These are phyloP conservation scores for Ostrea denselamellosa DNA, from an alignment of 1,140 invertebrate species.

Conservation along the genomic window DNA sequence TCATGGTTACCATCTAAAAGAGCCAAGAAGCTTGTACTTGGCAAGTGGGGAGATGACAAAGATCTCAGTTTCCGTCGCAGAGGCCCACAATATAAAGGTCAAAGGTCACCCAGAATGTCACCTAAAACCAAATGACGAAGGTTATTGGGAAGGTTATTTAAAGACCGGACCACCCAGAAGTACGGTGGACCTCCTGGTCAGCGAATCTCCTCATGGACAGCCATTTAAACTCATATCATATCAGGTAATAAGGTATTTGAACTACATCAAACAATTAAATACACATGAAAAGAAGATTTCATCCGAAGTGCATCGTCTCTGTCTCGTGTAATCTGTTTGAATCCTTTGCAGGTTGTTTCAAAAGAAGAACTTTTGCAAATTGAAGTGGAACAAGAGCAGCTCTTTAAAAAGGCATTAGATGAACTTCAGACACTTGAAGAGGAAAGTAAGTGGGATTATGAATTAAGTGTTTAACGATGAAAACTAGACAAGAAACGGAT, in stretches of 20 bases:
- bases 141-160: slow-evolving; percentile 53
- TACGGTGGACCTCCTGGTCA: slow-evolving; percentile 49
- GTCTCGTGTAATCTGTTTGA: background rate
- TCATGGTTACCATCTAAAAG: slow-evolving; percentile 52
- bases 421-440: slow-evolving; percentile 49
- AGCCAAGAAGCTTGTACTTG: slow-evolving; percentile 47
- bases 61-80: slow-evolving; percentile 49
- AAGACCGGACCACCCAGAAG: slow-evolving; percentile 49
- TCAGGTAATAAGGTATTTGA: slow-evolving; percentile 41
- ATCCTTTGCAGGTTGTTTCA: slow-evolving; percentile 50
- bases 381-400: slow-evolving; percentile 55
- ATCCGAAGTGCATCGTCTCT: background rate
- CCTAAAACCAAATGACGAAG: slow-evolving; percentile 47
- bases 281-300: background rate
- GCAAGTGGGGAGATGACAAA: slow-evolving; percentile 44
- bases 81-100: slow-evolving; percentile 43
- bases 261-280: background rate
- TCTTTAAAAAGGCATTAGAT: slow-evolving; percentile 51
- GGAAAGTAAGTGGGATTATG: slow-evolving; percentile 49
- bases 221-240: slow-evolving; percentile 51
- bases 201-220: slow-evolving; percentile 23
- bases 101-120: slow-evolving; percentile 57
- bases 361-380: slow-evolving; percentile 54
- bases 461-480: background rate
- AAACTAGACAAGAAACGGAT: background rate